phyloP scores from a whole-genome alignment of 2,888 invertebrate genomes.

The Ceramica pisi region DNA sequence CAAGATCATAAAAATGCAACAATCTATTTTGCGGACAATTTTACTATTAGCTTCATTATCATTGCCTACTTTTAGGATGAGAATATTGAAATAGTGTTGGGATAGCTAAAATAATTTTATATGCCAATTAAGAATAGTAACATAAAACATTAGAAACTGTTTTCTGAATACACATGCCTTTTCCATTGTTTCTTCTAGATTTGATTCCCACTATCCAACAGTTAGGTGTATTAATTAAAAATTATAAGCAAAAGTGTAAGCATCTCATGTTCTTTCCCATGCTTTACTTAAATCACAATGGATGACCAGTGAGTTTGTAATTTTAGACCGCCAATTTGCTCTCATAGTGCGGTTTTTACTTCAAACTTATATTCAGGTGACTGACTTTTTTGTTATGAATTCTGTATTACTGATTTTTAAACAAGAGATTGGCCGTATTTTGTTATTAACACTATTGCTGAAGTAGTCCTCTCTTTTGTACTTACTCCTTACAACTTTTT shows the following conservation, averaged over 20 bases:
- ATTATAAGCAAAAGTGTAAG: slow-evolving; percentile 83
- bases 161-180: slow-evolving; percentile 78
- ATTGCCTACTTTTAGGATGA: background rate
- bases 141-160: slow-evolving; percentile 80
- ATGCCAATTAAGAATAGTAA: slow-evolving; percentile 68
- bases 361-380: slow-evolving; percentile 36
- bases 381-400: slow-evolving; percentile 25
- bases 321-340: slow-evolving; percentile 66
- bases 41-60: slow-evolving; percentile 12
- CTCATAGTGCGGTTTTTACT: slow-evolving; percentile 49
- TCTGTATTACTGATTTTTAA: slow-evolving; percentile 7
- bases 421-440: slow-evolving; percentile 12
- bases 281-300: slow-evolving; percentile 83
- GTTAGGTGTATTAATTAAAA: slow-evolving; percentile 85
- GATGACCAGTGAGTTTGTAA: slow-evolving; percentile 80
- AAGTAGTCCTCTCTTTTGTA: background rate
- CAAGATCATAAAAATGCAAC: slow-evolving; percentile 62
- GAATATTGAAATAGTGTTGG: slow-evolving; percentile 15
- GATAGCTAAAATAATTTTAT: slow-evolving; percentile 50
- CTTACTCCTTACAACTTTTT: background rate
- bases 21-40: slow-evolving; percentile 43
- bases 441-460: background rate
- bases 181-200: slow-evolving; percentile 80
- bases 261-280: slow-evolving; percentile 79
- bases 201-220: slow-evolving; percentile 85